Evolutionary conservation across 2,888 invertebrate species (phyloP).

Genomic region (Heteropelma amictum): DNA sequence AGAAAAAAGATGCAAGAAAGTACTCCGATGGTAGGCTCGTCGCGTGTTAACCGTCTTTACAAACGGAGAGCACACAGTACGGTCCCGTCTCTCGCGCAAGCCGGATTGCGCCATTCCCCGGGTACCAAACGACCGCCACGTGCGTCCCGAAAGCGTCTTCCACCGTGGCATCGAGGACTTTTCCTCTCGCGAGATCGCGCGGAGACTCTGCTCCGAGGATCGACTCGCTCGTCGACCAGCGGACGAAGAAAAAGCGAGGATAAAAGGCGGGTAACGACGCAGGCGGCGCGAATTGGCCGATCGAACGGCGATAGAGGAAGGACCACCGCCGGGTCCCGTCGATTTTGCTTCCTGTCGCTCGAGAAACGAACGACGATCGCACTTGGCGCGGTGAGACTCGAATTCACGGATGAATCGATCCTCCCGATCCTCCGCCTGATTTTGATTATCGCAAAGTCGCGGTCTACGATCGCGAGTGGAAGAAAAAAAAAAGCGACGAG

Average conservation of each 20-base stretch:
- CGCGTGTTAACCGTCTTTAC: constrained; percentile 72
- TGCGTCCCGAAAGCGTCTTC: constrained; percentile 45
- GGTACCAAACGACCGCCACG: constrained; percentile 54
- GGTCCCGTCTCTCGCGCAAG: constrained; percentile 74
- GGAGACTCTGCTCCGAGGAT: too few species aligned
- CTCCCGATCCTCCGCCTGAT: constrained; percentile 54
- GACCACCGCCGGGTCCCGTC: too few species aligned
- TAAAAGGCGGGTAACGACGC: too few species aligned
- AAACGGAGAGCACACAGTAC: constrained; percentile 73
- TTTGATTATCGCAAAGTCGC: constrained; percentile 53
- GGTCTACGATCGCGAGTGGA: constrained; percentile 13
- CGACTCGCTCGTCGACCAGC: too few species aligned
- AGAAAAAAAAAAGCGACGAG: constrained; percentile 19
- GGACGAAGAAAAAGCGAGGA: too few species aligned
- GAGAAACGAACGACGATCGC: too few species aligned
- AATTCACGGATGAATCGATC: constrained; percentile 44
- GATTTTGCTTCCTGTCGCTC: too few species aligned
- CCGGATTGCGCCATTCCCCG: constrained; percentile 71
- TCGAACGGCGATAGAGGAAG: not conserved
- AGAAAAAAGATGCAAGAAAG: constrained; percentile 23
- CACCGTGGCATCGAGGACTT: constrained; percentile 33
- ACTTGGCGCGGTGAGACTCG: constrained; percentile 34
- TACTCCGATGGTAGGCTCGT: constrained; percentile 51
- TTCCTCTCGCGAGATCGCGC: too few species aligned
- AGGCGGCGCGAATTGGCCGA: not conserved